phyloP scores from a whole-genome alignment of 2,113 vertebrate species.

The Catharus bicknelli region DNA sequence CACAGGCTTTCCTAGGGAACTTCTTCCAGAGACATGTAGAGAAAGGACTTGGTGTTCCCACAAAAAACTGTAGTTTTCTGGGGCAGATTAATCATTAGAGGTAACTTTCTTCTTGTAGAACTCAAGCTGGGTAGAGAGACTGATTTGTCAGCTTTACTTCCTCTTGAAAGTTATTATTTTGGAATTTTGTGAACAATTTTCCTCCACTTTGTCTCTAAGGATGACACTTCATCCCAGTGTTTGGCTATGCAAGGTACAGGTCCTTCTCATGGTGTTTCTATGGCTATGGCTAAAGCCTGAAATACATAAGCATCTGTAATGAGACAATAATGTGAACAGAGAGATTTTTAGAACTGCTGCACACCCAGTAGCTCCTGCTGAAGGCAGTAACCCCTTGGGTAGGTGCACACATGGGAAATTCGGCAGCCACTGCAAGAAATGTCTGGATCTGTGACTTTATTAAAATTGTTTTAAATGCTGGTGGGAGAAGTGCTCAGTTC shows the following conservation, averaged over 20 bases:
- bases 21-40: not conserved
- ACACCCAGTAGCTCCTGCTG: not conserved
- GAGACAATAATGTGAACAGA: not conserved
- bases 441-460: not conserved
- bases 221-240: not conserved
- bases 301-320: not conserved
- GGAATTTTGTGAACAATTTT: not conserved
- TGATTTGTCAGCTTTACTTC: not conserved
- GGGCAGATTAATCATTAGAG: not conserved
- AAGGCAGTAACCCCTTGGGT: not conserved
- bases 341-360: not conserved
- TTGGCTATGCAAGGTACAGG: not conserved
- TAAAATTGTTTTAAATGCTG: not conserved
- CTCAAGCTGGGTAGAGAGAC: not conserved
- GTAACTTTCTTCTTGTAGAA: not conserved
- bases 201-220: not conserved
- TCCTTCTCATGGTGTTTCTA: not conserved
- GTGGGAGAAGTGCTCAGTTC: not conserved
- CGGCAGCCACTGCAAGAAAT: not conserved
- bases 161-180: not conserved
- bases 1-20: not conserved
- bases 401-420: not conserved
- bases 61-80: not conserved
- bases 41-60: not conserved
- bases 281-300: not conserved